Base-by-base conservation (phyloP, 2,113 vertebrate genomes). In the Ciconia boyciana region DNA sequence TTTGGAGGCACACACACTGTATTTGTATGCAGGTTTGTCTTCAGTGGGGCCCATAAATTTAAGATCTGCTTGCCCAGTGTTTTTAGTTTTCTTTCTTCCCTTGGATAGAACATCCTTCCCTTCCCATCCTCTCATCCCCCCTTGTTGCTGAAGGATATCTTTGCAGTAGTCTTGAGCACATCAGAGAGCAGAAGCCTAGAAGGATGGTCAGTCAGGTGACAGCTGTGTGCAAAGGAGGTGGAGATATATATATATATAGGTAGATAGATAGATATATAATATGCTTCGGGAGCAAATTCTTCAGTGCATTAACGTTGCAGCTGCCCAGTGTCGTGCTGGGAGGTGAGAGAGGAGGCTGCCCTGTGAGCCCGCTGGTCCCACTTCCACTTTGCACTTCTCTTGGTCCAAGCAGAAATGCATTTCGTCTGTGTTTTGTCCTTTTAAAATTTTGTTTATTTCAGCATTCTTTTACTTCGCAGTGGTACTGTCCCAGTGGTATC, bases 371-470 rank as follows among this genome's bases (percentile, higher is more conserved):
- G 18, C 32, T 16, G 4, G 5, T 93, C 55, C 44, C 9, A 1
- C 9, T 11, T 54, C 68, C 48, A n/a, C 71, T 62, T 62, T 39
- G 60, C n/a, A 16, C 66, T 82, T 46, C 25, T 77, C 46, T 39
- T 46, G 22, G 8, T 48, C 77, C 55, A 41, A 87, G 32, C 66
- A 80, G 62, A 43, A 66, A n/a, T 10, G 18, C 0, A 0, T 72
- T 89, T 48, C 0, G 0, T 43, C 68, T 2, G 0, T 17, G 17
- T 66, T 82, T 39, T 1, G 6, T 49, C 58, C 69, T 65, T 64
- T 41, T 14, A 44, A 90, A 83, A 69, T 91, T 44, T 16, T 89
- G 92, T 91, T 94, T 93, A 43, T 74, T 83, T 97, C 93, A 94
- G 84, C 96, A 94, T 96, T 96, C 62, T 76, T 91, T 57, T 18